Percentiles rank a stretch among this genome's conserved stretches.
These are phyloP conservation scores for Holothuria leucospilota DNA, from an alignment of 53 echinoderm and acorn worm genomes.

Conservation along the genomic window DNA sequence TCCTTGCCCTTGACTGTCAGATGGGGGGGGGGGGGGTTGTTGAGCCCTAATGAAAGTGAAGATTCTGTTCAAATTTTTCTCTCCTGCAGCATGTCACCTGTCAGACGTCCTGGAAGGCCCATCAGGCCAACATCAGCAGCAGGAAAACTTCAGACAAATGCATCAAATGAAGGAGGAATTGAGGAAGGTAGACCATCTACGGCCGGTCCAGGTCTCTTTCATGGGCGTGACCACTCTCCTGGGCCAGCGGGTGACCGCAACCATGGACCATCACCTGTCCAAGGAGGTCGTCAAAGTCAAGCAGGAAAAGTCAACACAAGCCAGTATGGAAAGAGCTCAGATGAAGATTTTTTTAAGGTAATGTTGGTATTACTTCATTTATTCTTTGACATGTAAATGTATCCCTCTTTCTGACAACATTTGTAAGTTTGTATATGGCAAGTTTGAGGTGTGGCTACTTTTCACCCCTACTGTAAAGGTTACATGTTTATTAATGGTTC, in stretches of 20 bases:
- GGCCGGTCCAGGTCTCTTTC: constrained; percentile 71
- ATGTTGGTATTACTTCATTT: too few relatives aligned
- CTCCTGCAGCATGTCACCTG: constrained; percentile 62
- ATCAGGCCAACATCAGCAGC: constrained; percentile 88
- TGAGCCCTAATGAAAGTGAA: too few relatives aligned
- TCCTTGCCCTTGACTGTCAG: too few relatives aligned
- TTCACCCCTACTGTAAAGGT: too few relatives aligned
- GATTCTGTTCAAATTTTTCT: too few relatives aligned
- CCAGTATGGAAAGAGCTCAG: background rate
- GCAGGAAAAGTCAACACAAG: background rate
- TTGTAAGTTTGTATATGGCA: too few relatives aligned
- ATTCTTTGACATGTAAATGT: too few relatives aligned
- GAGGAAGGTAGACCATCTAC: constrained; percentile 92
- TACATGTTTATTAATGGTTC: too few relatives aligned
- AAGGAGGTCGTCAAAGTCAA: background rate
- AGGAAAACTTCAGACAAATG: constrained; percentile 81
- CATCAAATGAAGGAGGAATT: constrained; percentile 39
- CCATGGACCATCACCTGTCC: background rate
- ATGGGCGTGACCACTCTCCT: constrained; percentile 21
- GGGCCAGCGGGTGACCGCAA: constrained; percentile 42
- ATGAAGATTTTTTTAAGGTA: constrained; percentile 30
- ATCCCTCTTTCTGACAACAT: too few relatives aligned
- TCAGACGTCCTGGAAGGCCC: constrained; percentile 79
- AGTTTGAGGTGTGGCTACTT: too few relatives aligned
- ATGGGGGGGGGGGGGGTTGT: too few relatives aligned